Evolutionary conservation across 2,888 invertebrate species (phyloP).

Genomic region (Leptopilina drosophilae): DNA sequence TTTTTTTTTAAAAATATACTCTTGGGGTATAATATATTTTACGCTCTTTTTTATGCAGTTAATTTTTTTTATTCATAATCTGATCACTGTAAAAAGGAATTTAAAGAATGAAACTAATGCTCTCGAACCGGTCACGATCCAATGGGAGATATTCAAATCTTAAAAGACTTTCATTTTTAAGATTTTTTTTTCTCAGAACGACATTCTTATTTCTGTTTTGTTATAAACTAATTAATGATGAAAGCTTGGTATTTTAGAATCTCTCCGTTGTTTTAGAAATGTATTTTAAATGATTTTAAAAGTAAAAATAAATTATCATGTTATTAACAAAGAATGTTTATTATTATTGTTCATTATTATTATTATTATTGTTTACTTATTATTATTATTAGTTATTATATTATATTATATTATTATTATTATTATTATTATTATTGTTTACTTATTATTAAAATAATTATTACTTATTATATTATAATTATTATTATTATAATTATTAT

Average conservation of each 20-base stretch:
- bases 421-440: no score
- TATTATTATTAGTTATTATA: no score
- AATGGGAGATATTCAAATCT: conserved; percentile 16
- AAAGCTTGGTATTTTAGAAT: not conserved
- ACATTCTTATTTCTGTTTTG: not conserved
- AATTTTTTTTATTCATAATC: not conserved
- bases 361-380: no score
- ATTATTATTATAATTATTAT: no score
- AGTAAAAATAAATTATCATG: no score
- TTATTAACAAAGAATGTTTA: no score
- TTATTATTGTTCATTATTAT: no score
- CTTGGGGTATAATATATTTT: not conserved
- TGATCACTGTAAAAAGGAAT: not conserved
- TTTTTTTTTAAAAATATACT: not conserved
- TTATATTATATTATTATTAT: no score
- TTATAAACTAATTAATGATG: not conserved
- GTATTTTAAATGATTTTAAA: no score
- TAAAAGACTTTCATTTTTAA: conserved; percentile 22
- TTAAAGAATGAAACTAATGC: not conserved
- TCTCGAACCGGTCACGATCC: conserved; percentile 1
- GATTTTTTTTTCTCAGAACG: not conserved
- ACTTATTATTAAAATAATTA: no score
- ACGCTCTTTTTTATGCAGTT: no score
- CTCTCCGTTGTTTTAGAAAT: not conserved
- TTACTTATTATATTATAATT: no score